Evolutionary conservation across 2,797 vertebrate genomes (phyloP).

Genomic region (Syngnathus rostellatus): DNA sequence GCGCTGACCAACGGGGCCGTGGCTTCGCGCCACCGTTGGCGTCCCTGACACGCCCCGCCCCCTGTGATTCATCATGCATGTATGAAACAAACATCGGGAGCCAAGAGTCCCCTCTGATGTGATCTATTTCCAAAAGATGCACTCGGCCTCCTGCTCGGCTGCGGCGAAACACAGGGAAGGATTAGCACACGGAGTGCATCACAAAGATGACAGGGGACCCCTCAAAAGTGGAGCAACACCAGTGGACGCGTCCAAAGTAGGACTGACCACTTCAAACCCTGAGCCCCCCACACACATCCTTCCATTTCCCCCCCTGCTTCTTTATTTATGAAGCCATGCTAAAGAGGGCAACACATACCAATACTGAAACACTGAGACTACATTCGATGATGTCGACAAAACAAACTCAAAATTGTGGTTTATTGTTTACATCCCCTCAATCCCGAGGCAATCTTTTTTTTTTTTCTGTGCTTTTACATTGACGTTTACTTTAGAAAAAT

Average conservation of each 20-base stretch:
- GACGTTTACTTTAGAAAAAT: no score
- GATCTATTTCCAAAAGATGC: constrained; percentile 63
- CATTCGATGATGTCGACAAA: not conserved
- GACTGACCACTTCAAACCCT: constrained; percentile 57
- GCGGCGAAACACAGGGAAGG: constrained; percentile 43
- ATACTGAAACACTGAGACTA: not conserved
- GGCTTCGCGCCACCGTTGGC: constrained; percentile 40
- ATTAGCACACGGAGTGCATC: constrained; percentile 55
- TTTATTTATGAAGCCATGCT: constrained; percentile 62
- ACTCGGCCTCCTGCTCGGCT: constrained; percentile 36
- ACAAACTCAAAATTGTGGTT: not conserved
- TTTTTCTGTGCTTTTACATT: no score
- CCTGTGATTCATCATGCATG: constrained; percentile 55
- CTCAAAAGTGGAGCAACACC: constrained; percentile 67
- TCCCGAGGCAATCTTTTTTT: no score
- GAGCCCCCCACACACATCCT: not conserved
- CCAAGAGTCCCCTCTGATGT: constrained; percentile 62
- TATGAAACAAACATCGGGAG: constrained; percentile 58
- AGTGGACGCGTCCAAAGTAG: constrained; percentile 61
- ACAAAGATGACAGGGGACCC: constrained; percentile 58
- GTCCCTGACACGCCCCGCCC: constrained; percentile 42
- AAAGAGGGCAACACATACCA: constrained; percentile 48
- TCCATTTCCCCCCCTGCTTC: constrained; percentile 27
- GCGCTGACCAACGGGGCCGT: constrained; percentile 38
- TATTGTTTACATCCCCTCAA: no score